A percentile compares a stretch with the other conserved stretches of the same genome.
phyloP scores from a whole-genome alignment of 2,888 invertebrate genomes.

The Chorisops tibialis region DNA sequence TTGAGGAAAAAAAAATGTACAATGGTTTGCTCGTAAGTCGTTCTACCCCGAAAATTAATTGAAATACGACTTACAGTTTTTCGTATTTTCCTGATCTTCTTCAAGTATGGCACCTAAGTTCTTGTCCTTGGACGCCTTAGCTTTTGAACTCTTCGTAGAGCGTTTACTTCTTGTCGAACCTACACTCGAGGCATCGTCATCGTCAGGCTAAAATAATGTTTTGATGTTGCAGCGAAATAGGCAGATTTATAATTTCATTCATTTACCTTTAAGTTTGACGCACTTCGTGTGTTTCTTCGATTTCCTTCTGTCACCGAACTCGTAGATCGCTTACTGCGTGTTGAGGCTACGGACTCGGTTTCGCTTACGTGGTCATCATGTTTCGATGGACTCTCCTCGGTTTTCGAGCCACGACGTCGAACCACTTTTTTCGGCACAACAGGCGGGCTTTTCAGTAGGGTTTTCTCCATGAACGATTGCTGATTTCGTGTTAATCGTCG shows the following conservation, averaged over 20 bases:
- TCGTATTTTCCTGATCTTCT: constrained; percentile 20
- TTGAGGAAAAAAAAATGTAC: background rate
- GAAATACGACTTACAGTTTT: too few species aligned
- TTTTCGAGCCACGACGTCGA: constrained; percentile 30
- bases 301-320: constrained; percentile 34
- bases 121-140: constrained; percentile 1
- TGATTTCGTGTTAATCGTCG: constrained; percentile 42
- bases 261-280: constrained; percentile 8
- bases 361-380: constrained; percentile 38
- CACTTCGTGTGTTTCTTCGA: constrained; percentile 37
- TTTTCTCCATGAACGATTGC: constrained; percentile 39
- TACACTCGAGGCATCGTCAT: constrained; percentile 15
- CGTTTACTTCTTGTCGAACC: constrained; percentile 12
- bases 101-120: constrained; percentile 10
- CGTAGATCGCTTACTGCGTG: constrained; percentile 30
- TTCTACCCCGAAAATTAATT: too few species aligned
- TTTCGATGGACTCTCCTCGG: constrained; percentile 29
- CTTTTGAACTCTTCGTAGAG: constrained; percentile 6
- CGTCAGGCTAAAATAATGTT: background rate
- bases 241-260: background rate
- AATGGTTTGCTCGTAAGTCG: too few species aligned
- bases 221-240: background rate
- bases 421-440: background rate
- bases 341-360: constrained; percentile 39
- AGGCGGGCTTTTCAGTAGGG: background rate